Percentiles rank a stretch among this genome's conserved stretches.
Conservation (phyloP, 2,797 vertebrate species). For the Peromyscus eremicus region DNA sequence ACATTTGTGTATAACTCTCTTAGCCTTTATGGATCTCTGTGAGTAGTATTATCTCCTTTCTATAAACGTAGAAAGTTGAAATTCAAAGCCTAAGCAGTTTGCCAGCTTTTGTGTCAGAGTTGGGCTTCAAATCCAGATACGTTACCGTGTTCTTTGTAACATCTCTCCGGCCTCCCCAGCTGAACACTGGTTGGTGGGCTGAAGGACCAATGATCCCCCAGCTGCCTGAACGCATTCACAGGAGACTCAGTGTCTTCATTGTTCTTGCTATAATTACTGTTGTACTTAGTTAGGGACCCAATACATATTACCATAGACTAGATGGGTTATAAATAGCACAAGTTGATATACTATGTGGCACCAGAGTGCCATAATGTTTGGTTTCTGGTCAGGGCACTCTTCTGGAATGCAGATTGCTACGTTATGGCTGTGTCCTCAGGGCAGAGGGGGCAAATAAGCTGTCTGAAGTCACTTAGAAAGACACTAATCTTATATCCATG, state of each 20-base stretch:
- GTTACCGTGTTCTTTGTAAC: background rate
- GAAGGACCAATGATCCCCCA: background rate
- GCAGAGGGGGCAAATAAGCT: background rate
- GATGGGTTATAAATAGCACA: background rate
- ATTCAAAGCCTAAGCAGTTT: background rate
- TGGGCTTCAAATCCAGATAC: constrained; percentile 22
- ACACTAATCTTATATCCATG: background rate
- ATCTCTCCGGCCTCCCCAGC: background rate
- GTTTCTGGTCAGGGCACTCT: background rate
- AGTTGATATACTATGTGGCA: background rate
- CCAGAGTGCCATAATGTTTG: background rate
- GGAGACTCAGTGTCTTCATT: background rate
- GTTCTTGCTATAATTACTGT: background rate
- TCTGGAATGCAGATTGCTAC: background rate
- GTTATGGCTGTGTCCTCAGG: background rate
- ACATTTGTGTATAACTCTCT: background rate
- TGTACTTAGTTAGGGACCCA: background rate
- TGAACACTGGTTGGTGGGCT: background rate
- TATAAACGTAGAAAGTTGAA: constrained; percentile 25
- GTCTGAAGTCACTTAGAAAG: background rate
- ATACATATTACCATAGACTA: background rate
- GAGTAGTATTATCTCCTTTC: background rate
- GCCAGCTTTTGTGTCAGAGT: background rate
- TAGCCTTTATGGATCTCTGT: background rate
- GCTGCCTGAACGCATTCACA: background rate